phyloP scores from a whole-genome alignment of 53 echinoderm and acorn worm species.

The Echinometra lucunter region DNA sequence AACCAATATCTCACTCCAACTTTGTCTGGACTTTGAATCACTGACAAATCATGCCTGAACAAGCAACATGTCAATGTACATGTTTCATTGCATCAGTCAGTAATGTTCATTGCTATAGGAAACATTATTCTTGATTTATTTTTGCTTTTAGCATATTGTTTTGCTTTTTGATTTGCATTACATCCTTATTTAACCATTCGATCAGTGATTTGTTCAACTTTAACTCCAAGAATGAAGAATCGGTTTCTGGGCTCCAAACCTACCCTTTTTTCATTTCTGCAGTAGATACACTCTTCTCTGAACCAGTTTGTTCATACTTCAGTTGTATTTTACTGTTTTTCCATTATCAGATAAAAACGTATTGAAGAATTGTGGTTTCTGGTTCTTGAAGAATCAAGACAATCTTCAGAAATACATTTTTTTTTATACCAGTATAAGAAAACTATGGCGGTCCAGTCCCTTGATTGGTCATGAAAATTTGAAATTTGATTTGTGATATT shows the following conservation, averaged over 20 bases:
- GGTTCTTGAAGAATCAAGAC: too few relatives aligned
- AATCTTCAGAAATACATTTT: too few relatives aligned
- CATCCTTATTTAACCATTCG: background rate
- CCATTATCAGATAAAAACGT: too few relatives aligned
- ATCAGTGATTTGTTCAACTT: too few relatives aligned
- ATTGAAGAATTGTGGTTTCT: too few relatives aligned
- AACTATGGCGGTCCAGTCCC: background rate
- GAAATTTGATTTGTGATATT: background rate
- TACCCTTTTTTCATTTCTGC: background rate
- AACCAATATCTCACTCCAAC: background rate
- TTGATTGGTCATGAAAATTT: background rate
- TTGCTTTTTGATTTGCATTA: conserved; percentile 17
- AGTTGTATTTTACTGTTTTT: too few relatives aligned
- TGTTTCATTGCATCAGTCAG: background rate
- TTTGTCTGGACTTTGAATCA: background rate
- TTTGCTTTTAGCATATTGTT: background rate
- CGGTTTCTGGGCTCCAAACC: too few relatives aligned
- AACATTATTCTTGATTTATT: background rate
- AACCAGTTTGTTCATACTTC: too few relatives aligned
- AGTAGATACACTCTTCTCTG: background rate
- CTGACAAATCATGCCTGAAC: background rate
- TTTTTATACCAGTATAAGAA: too few relatives aligned
- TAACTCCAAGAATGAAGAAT: too few relatives aligned
- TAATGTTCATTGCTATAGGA: background rate
- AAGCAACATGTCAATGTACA: too few relatives aligned